Evolutionary conservation across 2,113 vertebrate genomes (phyloP), one percentile per base, ranked within the genome.

Genomic region (zebrafish (Danio rerio)): DNA sequence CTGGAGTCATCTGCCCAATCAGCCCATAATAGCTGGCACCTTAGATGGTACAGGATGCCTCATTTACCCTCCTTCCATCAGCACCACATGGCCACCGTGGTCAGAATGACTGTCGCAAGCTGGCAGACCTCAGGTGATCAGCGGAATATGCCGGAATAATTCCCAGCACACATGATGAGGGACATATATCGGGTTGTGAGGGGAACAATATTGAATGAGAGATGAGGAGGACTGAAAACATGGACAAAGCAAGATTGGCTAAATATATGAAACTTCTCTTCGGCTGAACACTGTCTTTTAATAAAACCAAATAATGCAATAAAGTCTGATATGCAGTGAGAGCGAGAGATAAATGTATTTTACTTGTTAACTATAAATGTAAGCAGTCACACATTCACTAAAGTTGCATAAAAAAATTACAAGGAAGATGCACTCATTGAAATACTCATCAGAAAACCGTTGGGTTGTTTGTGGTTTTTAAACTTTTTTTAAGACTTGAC

Each of bases 1-100:
- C 75, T 56, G 87, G 85, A 90, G 62, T 81, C 83, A 81, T 79
- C 82, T 74, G 53, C 43, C 15, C 87, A 88, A 90, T 87, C 88
- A 89, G 85, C 59, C 83, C 78, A 82, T 83, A 87, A 86, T 55
- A 88, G 85, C 86, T 92, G 89, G 89, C 90, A 88, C 86, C 89
- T 88, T 84, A 73, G 50, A 84, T 84, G 70, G 70, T 78, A 86
- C 86, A 80, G 81, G 49, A 49, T 86, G 87, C 83, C 86, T 88
- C 84, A 87, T 87, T 88, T 88, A 83, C 84, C 78, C 63, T 58
- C 71, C 66, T 62, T 61, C 73, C 68, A 56, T 86, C 66, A 72
- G 65, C 72, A 11, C 18, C 82, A 87, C 69, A 50, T 68, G 75
- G 71, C 45, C 11, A 31, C 31, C 31, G 47, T 50, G 1, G 74